Evolutionary conservation across 2,888 invertebrate species (phyloP), one percentile per base, ranked within the genome.

Genomic region (Callyntrura guangdongensis): DNA sequence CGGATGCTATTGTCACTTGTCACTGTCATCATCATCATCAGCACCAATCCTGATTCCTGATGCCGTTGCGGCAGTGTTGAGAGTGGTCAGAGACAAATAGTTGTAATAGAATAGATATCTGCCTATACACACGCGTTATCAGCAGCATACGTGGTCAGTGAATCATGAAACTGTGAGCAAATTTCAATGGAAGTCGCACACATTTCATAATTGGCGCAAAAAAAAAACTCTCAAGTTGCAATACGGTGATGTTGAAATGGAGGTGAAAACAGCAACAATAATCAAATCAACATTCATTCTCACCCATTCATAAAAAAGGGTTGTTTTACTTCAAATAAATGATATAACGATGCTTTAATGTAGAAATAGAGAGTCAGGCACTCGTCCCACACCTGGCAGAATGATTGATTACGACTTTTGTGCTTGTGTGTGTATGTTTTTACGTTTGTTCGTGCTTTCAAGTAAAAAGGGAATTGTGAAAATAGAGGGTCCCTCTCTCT

Each of bases 401-500:
- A 83, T 67, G 67, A 83, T 83, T 83, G 83, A 83, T 67, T 83
- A 83, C 64, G 25, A 82, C n/a, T 82, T 82, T 61, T 67, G 25
- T 25, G n/a, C n/a, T n/a, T n/a, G n/a, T n/a, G n/a, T n/a, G n/a
- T n/a, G n/a, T n/a, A n/a, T n/a, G n/a, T n/a, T n/a, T n/a, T n/a
- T n/a, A n/a, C n/a, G n/a, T n/a, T n/a, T n/a, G n/a, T n/a, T n/a
- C n/a, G n/a, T n/a, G n/a, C n/a, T n/a, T n/a, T n/a, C n/a, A n/a
- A n/a, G n/a, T n/a, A n/a, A n/a, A n/a, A n/a, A n/a, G n/a, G n/a
- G n/a, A n/a, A n/a, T n/a, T n/a, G n/a, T n/a, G n/a, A n/a, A n/a
- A n/a, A n/a, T n/a, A n/a, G n/a, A n/a, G n/a, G n/a, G n/a, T n/a
- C n/a, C n/a, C n/a, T n/a, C n/a, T n/a, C n/a, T n/a, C n/a, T n/a